Percentiles rank a stretch among this genome's conserved stretches.
These are phyloP conservation scores for Caenorhabditis auriculariae DNA, from an alignment of 2,888 invertebrate genomes.

Conservation along the genomic window DNA sequence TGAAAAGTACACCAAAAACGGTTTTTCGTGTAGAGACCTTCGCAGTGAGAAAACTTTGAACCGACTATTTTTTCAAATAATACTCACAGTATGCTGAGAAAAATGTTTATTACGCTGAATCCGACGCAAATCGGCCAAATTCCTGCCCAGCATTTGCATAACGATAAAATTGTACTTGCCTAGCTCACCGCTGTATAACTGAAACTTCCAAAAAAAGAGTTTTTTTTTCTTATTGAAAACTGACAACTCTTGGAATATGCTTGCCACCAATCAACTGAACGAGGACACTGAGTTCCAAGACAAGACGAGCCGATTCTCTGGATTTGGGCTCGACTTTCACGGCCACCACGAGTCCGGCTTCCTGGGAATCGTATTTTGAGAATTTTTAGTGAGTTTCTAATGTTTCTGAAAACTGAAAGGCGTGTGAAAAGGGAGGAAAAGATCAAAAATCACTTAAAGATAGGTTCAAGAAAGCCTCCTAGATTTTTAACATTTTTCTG, in stretches of 20 bases:
- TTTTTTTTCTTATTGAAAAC: background rate
- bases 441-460: too few relatives aligned
- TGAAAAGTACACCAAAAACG: too few relatives aligned
- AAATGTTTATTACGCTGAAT: constrained; percentile 27
- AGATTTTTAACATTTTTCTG: too few relatives aligned
- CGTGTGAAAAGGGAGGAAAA: background rate
- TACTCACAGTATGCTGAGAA: constrained; percentile 19
- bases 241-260: constrained; percentile 43
- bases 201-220: constrained; percentile 7
- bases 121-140: constrained; percentile 51
- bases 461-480: too few relatives aligned
- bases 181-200: constrained; percentile 47
- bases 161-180: constrained; percentile 51
- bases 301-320: constrained; percentile 48
- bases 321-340: constrained; percentile 56
- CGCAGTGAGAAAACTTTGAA: too few relatives aligned
- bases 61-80: background rate
- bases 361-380: too few relatives aligned
- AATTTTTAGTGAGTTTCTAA: too few relatives aligned
- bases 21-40: too few relatives aligned
- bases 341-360: constrained; percentile 39
- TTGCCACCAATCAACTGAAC: constrained; percentile 23
- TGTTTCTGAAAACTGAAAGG: background rate
- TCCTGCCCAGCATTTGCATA: constrained; percentile 57
- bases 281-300: constrained; percentile 52